phyloP scores from a whole-genome alignment of 2,888 invertebrate species.

The Empis livida region DNA sequence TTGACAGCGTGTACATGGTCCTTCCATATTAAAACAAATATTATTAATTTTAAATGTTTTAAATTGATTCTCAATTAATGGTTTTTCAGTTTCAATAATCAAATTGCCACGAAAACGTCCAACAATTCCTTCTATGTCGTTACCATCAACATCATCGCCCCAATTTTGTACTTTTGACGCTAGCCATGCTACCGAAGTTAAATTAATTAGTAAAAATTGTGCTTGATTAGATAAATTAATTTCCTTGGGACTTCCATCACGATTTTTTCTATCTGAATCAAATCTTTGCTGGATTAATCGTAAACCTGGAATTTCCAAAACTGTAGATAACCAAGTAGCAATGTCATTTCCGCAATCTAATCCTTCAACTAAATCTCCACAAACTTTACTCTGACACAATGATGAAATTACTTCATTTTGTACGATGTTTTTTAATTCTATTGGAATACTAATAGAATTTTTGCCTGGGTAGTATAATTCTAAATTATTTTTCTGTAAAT shows the following conservation, averaged over 20 bases:
- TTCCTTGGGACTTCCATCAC: slow-evolving; percentile 20
- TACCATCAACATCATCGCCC: slow-evolving; percentile 36
- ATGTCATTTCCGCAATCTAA: slow-evolving; percentile 74
- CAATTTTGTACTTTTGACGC: slow-evolving; percentile 40
- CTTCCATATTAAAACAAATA: slow-evolving; percentile 47
- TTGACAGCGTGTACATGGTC: slow-evolving; percentile 79
- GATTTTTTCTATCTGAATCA: slow-evolving; percentile 26
- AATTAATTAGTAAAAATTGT: slow-evolving; percentile 71
- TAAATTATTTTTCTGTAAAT: slow-evolving; percentile 43
- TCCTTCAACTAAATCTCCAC: slow-evolving; percentile 65
- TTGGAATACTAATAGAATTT: slow-evolving; percentile 41
- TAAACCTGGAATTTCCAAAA: slow-evolving; percentile 53
- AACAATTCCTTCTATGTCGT: slow-evolving; percentile 45
- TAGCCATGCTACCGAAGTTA: slow-evolving; percentile 63
- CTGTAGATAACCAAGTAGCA: slow-evolving; percentile 67
- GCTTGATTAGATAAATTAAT: slow-evolving; percentile 70
- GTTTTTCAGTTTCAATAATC: slow-evolving; percentile 53
- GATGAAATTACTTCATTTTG: slow-evolving; percentile 14
- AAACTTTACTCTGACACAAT: slow-evolving; percentile 68
- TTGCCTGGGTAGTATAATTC: slow-evolving; percentile 50
- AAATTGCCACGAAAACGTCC: slow-evolving; percentile 86
- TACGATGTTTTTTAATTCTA: slow-evolving; percentile 32
- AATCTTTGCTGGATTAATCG: slow-evolving; percentile 51
- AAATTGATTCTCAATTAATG: slow-evolving; percentile 73
- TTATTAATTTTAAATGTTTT: slow-evolving; percentile 50